These are phyloP conservation scores for Ectropis crepuscularia DNA, from an alignment of 2,888 invertebrate genomes.

Conservation along the genomic window DNA sequence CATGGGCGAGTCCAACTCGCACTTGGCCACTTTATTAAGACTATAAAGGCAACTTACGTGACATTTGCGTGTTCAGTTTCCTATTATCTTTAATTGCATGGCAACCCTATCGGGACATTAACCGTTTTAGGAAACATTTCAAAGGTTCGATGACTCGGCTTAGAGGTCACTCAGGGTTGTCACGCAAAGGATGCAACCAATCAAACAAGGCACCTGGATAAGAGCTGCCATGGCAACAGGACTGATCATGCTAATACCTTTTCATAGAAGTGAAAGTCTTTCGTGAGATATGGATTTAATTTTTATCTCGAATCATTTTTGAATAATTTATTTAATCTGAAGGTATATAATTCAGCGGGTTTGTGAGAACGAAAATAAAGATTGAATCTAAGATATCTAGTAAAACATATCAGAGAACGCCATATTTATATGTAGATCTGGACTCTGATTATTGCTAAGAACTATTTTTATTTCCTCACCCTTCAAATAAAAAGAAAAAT, in stretches of 20 bases:
- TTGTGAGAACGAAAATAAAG: too few species aligned
- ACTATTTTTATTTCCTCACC: too few species aligned
- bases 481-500: too few species aligned
- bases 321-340: too few species aligned
- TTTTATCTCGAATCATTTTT: background rate
- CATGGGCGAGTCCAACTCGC: too few species aligned
- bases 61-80: background rate
- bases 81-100: constrained; percentile 45
- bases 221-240: constrained; percentile 38
- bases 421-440: too few species aligned
- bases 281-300: constrained; percentile 18
- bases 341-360: too few species aligned
- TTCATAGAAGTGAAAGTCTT: constrained; percentile 32
- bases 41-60: too few species aligned
- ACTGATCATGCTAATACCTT: constrained; percentile 34
- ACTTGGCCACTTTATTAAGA: too few species aligned
- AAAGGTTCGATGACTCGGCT: constrained; percentile 74
- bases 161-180: constrained; percentile 69
- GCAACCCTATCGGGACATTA: constrained; percentile 64
- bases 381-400: too few species aligned
- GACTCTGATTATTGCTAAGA: too few species aligned
- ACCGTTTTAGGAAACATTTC: constrained; percentile 79
- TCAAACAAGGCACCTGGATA: constrained; percentile 52
- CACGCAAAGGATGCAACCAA: constrained; percentile 59
- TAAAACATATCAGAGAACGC: too few species aligned